Base-by-base conservation (phyloP, 2,797 vertebrate species). In the Naso thynnoides region DNA sequence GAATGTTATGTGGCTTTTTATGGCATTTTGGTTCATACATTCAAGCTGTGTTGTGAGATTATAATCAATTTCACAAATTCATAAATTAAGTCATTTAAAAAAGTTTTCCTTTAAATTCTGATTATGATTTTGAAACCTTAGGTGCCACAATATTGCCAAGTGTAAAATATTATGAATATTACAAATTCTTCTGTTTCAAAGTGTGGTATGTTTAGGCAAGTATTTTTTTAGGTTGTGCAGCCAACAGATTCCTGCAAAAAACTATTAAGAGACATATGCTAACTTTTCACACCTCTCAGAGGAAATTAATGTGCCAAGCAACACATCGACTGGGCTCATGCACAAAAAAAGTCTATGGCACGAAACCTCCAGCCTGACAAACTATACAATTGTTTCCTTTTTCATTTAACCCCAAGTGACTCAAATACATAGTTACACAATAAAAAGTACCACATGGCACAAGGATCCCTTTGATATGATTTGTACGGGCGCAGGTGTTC, bases 401-500 rank as follows among this genome's bases (percentile, higher is more conserved):
- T 36, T 27, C 1, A 29, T 67, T 62, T 56, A 63, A 70, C 31
- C 27, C 6, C 47, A 15, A 39, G 24, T 49, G 44, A 75, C 45
- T 42, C 24, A 29, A 48, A 70, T 0, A 70, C 38, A 70, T 61
- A 38, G 0, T 10, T 27, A 50, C 24, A 7, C 1, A 44, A 53
- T 44, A 79, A 79, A 56, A 56, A 8, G 8, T 44, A 29, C 3
- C 26, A 68, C 21, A 73, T 39, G 60, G 23, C 56, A 64, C 1
- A 47, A 24, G 31, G 61, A 67, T 38, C 70, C 19, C 15, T 74
- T 57, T 64, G 26, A 72, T 72, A 26, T 62, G 33, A 68, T 73
- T 63, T 85, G 39, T 52, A 48, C 10, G 18, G 2, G 10, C 27
- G 50, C 79, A 85, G 74, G 63, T 75, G 76, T 57, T 57, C 48